Evolutionary conservation across 2,888 invertebrate species (phyloP).

Genomic region (Volucella inanis): DNA sequence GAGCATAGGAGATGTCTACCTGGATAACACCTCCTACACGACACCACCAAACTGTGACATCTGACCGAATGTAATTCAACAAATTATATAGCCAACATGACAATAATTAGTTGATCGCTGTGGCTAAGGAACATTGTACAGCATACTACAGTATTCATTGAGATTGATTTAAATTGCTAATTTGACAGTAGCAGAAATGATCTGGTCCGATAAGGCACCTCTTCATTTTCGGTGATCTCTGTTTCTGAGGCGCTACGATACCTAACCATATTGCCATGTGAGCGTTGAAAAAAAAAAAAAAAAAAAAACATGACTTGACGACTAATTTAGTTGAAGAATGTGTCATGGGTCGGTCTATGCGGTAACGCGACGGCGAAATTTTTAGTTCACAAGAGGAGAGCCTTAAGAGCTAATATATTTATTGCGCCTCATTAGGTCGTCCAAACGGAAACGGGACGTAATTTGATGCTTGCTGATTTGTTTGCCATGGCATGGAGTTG

Average conservation of each 20-base stretch:
- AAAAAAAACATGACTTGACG: constrained; percentile 51
- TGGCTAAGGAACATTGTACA: constrained; percentile 33
- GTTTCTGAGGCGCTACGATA: constrained; percentile 31
- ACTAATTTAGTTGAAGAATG: constrained; percentile 47
- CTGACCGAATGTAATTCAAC: constrained; percentile 69
- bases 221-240: constrained; percentile 45
- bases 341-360: constrained; percentile 23
- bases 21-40: constrained; percentile 64
- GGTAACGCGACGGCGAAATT: neutral
- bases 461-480: constrained; percentile 53
- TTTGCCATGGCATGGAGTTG: constrained; percentile 56
- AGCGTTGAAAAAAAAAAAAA: neutral
- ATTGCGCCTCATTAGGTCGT: constrained; percentile 55
- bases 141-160: constrained; percentile 9
- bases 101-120: constrained; percentile 70
- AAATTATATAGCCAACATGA: constrained; percentile 74
- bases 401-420: constrained; percentile 53
- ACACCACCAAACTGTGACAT: constrained; percentile 45
- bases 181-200: constrained; percentile 70
- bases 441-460: constrained; percentile 3
- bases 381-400: constrained; percentile 16
- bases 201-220: constrained; percentile 52
- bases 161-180: constrained; percentile 73
- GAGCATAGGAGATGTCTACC: constrained; percentile 52
- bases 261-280: constrained; percentile 37